phyloP scores from a whole-genome alignment of 2,888 invertebrate genomes.

The Brachyptera risi region DNA sequence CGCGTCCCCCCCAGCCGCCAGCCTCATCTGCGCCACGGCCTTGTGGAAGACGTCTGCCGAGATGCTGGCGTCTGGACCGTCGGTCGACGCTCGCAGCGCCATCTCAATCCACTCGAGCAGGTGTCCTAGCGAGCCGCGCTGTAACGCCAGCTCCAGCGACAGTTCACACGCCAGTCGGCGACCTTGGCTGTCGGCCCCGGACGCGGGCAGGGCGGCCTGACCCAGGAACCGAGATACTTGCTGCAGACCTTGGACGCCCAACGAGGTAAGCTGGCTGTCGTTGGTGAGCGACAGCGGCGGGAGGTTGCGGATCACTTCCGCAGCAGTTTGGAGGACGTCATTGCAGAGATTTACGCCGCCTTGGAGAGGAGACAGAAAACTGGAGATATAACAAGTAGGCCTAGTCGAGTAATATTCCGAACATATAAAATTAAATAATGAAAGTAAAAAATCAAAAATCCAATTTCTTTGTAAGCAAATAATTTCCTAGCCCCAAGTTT shows the following conservation, averaged over 20 bases:
- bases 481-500: too few species aligned
- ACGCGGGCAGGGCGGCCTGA: slow-evolving; percentile 49
- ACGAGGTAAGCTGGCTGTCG: slow-evolving; percentile 52
- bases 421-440: too few species aligned
- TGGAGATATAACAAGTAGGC: too few species aligned
- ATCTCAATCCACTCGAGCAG: slow-evolving; percentile 60
- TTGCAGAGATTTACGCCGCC: too few species aligned
- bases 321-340: slow-evolving; percentile 55
- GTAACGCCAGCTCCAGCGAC: slow-evolving; percentile 53
- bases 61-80: slow-evolving; percentile 20
- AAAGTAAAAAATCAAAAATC: too few species aligned
- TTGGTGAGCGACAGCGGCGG: slow-evolving; percentile 57
- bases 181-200: slow-evolving; percentile 48
- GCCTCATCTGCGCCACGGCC: slow-evolving; percentile 29
- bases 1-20: slow-evolving; percentile 16
- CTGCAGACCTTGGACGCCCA: slow-evolving; percentile 51
- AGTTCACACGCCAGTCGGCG: slow-evolving; percentile 52
- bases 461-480: too few species aligned
- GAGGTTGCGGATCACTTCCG: slow-evolving; percentile 49
- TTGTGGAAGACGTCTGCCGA: slow-evolving; percentile 25
- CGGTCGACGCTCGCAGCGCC: slow-evolving; percentile 45
- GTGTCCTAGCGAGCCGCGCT: slow-evolving; percentile 56
- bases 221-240: slow-evolving; percentile 53
- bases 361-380: too few species aligned
- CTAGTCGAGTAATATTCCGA: too few species aligned